Evolutionary conservation across 1,140 invertebrate species (phyloP).

Genomic region (honey bee (Apis mellifera)): DNA sequence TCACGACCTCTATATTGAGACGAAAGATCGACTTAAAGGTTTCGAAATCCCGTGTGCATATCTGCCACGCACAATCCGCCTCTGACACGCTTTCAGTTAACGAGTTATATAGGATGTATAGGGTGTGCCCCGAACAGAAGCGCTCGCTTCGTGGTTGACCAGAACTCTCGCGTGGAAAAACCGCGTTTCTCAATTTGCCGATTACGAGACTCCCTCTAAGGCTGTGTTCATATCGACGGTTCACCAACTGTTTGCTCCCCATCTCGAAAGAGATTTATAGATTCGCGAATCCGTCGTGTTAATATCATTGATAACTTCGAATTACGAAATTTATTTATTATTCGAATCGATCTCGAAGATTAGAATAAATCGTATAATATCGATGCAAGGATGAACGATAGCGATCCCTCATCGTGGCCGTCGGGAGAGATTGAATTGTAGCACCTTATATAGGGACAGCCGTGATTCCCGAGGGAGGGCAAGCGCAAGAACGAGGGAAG

Average conservation of each 20-base stretch:
- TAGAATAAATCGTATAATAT: too few relatives aligned
- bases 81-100: conserved; percentile 11
- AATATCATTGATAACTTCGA: too few relatives aligned
- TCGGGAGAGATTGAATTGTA: conserved; percentile 59
- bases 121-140: conserved; percentile 11
- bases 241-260: too few relatives aligned
- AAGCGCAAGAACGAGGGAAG: conserved; percentile 38
- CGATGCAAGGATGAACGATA: too few relatives aligned
- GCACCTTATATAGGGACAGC: conserved; percentile 55
- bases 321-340: too few relatives aligned
- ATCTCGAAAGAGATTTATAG: too few relatives aligned
- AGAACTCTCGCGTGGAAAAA: too few relatives aligned
- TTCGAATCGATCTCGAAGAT: too few relatives aligned
- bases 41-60: conserved; percentile 10
- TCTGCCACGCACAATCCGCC: conserved; percentile 15
- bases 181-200: too few relatives aligned
- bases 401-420: conserved; percentile 13
- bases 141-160: too few relatives aligned
- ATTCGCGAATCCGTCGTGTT: neutral
- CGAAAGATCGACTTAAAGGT: conserved; percentile 50
- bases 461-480: conserved; percentile 7
- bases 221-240: too few relatives aligned
- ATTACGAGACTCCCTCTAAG: too few relatives aligned
- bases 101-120: neutral
- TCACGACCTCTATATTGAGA: conserved; percentile 37